These are phyloP conservation scores for Pluvianellus socialis DNA, from an alignment of 2,113 vertebrate species.

Conservation along the genomic window DNA sequence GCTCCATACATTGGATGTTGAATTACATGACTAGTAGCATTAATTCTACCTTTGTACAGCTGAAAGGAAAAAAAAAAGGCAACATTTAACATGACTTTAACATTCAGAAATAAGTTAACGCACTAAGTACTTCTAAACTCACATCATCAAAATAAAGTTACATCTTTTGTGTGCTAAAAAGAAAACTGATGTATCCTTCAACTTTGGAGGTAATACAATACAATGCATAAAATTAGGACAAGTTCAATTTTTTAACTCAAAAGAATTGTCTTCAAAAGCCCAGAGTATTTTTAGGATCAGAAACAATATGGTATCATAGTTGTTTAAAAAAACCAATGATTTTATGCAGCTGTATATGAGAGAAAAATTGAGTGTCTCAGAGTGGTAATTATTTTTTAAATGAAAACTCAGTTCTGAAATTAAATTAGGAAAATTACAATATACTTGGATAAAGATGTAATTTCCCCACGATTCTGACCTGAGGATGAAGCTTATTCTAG, in stretches of 20 bases:
- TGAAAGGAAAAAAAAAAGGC: slow-evolving; percentile 51
- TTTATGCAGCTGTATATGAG: background rate
- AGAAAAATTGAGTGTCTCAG: background rate
- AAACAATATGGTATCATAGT: background rate
- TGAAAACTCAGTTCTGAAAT: background rate
- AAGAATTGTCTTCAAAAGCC: background rate
- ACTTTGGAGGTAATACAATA: background rate
- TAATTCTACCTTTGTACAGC: slow-evolving; percentile 98
- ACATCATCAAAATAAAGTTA: background rate
- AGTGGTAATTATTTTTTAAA: background rate
- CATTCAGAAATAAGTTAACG: background rate
- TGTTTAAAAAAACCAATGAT: background rate
- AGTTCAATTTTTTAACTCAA: background rate
- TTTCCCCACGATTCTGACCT: background rate
- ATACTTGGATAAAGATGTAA: background rate
- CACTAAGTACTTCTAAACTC: background rate
- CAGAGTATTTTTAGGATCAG: background rate
- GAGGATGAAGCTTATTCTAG: background rate
- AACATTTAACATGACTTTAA: background rate
- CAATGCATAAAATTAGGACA: background rate
- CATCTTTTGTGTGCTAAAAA: background rate
- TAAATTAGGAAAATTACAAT: background rate
- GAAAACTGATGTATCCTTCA: background rate
- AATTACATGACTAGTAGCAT: slow-evolving; percentile 97
- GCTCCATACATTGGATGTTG: slow-evolving; percentile 99